Percentiles rank a stretch among this genome's conserved stretches.
phyloP scores from a whole-genome alignment of 2,113 vertebrate species.

The Notiomystis cincta region DNA sequence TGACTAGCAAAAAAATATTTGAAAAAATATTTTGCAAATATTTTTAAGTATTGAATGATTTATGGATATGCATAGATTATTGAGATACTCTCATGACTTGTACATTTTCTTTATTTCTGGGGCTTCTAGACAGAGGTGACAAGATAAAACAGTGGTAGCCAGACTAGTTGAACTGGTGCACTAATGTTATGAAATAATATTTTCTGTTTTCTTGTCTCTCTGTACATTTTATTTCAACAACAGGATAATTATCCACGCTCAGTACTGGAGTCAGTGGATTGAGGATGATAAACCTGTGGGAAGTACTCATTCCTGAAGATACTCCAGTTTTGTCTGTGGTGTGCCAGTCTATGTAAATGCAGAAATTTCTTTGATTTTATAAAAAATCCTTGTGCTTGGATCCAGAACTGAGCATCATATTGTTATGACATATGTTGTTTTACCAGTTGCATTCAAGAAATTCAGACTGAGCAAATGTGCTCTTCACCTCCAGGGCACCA shows the following conservation, averaged over 20 bases:
- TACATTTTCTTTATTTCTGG: neutral
- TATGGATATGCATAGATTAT: neutral
- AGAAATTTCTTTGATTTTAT: neutral
- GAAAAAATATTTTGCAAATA: neutral
- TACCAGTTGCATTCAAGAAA: neutral
- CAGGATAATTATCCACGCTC: neutral
- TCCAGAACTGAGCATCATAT: neutral
- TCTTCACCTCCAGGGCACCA: neutral
- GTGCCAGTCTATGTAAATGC: accelerated
- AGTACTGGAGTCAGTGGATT: neutral
- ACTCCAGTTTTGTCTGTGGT: neutral
- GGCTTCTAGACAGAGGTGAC: neutral
- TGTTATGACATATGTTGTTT: neutral
- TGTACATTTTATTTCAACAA: neutral
- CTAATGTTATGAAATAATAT: neutral
- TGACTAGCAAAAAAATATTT: neutral
- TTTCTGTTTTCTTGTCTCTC: neutral
- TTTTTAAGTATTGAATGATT: neutral
- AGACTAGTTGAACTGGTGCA: neutral
- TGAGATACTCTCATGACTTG: neutral
- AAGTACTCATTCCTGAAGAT: neutral
- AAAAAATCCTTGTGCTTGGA: neutral
- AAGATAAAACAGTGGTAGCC: neutral
- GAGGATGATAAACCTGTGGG: neutral
- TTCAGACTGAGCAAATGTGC: neutral